These are phyloP conservation scores for Gorsachius goisagi DNA, from an alignment of 2,113 vertebrate genomes.

Conservation along the genomic window DNA sequence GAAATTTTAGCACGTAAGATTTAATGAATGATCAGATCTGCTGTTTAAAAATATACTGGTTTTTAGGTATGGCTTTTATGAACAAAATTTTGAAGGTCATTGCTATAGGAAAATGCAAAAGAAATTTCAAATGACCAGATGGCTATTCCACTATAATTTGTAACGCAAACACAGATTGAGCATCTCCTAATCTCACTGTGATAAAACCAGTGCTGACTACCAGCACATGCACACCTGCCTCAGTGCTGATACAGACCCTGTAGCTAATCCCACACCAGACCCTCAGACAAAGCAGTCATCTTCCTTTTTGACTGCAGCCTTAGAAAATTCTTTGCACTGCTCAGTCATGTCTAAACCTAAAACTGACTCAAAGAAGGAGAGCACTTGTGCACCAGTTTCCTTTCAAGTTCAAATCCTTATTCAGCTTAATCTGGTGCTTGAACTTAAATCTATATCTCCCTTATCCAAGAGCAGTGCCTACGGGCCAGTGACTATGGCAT, in stretches of 20 bases:
- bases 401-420: background rate
- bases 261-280: background rate
- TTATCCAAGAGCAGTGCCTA: background rate
- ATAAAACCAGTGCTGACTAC: background rate
- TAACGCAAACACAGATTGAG: rapidly evolving
- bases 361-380: background rate
- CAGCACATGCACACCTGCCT: background rate
- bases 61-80: background rate
- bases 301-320: background rate
- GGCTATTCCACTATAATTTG: background rate
- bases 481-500: background rate
- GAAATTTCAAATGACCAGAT: background rate
- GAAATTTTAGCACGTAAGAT: background rate
- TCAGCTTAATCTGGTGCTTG: background rate
- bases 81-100: background rate
- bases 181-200: background rate
- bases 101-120: background rate
- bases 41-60: background rate
- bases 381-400: background rate
- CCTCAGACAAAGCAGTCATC: background rate
- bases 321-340: background rate
- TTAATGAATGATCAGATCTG: background rate
- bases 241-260: background rate
- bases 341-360: background rate
- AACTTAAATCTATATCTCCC: background rate